Conservation (phyloP, 2,113 vertebrate species). For the Orycteropus afer region DNA sequence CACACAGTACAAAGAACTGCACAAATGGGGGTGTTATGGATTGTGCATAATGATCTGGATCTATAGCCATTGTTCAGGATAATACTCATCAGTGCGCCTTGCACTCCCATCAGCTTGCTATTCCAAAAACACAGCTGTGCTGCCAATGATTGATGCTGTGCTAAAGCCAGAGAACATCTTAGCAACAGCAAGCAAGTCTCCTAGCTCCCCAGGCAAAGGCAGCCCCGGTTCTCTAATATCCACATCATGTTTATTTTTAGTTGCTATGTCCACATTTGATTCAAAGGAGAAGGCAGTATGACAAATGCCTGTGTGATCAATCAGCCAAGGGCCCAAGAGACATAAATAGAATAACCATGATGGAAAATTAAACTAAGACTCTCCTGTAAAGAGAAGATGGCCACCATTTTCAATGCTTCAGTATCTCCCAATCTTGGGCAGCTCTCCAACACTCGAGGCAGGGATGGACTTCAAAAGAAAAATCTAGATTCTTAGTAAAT, state of each 20-base stretch:
- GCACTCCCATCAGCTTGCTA: slow-evolving; percentile 24
- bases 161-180: slow-evolving; percentile 70
- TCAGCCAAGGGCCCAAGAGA: slow-evolving; percentile 67
- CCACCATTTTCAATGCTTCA: slow-evolving; percentile 64
- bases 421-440: slow-evolving; percentile 49
- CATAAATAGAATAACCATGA: slow-evolving; percentile 62
- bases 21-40: slow-evolving; percentile 55
- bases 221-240: slow-evolving; percentile 42
- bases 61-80: slow-evolving; percentile 49
- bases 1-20: slow-evolving; percentile 56
- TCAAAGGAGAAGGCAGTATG: slow-evolving; percentile 64
- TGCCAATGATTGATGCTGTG: slow-evolving; percentile 66
- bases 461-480: slow-evolving; percentile 56
- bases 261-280: slow-evolving; percentile 64
- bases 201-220: slow-evolving; percentile 63
- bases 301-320: slow-evolving; percentile 66
- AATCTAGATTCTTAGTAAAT: slow-evolving; percentile 48
- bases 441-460: slow-evolving; percentile 49
- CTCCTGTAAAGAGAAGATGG: slow-evolving; percentile 39
- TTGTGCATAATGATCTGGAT: slow-evolving; percentile 67
- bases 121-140: slow-evolving; percentile 65
- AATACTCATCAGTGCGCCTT: slow-evolving; percentile 67
- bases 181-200: slow-evolving; percentile 66
- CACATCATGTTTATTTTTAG: slow-evolving; percentile 67
- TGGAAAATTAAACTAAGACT: slow-evolving; percentile 65